Evolutionary conservation across 1,140 invertebrate species (phyloP).

Genomic region (Aphelenchoides besseyi): DNA sequence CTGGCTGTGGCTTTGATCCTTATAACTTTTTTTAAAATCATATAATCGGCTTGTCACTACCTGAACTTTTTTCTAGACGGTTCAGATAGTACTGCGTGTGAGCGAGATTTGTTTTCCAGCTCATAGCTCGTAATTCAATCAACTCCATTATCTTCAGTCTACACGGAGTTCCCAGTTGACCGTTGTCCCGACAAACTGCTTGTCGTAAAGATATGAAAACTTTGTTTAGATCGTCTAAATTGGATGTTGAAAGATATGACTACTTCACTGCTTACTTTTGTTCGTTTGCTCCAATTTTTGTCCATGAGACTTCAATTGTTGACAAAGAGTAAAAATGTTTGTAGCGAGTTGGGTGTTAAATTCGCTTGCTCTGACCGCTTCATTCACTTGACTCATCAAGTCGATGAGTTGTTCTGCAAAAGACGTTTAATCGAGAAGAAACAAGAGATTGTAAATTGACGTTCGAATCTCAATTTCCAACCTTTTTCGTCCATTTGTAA

Average conservation of each 20-base stretch:
- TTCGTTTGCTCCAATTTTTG: slow-evolving; percentile 50
- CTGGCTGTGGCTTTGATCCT: background rate
- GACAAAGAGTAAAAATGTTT: slow-evolving; percentile 49
- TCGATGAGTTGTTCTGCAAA: slow-evolving; percentile 51
- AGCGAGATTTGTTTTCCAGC: slow-evolving; percentile 54
- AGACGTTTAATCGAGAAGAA: background rate
- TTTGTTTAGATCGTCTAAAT: slow-evolving; percentile 55
- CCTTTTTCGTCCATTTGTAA: background rate
- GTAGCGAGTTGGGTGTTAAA: slow-evolving; percentile 49
- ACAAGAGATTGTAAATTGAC: background rate
- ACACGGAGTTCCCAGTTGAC: slow-evolving; percentile 57
- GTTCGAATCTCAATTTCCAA: too few species aligned
- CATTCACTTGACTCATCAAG: slow-evolving; percentile 51
- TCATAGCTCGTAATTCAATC: slow-evolving; percentile 55
- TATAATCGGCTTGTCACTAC: too few species aligned
- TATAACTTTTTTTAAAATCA: too few species aligned
- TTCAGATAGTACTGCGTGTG: slow-evolving; percentile 59
- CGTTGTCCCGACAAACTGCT: slow-evolving; percentile 55
- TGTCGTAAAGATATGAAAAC: slow-evolving; percentile 57
- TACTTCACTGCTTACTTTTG: slow-evolving; percentile 32
- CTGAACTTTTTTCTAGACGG: slow-evolving; percentile 34
- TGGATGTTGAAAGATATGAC: slow-evolving; percentile 1
- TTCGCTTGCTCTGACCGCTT: slow-evolving; percentile 43
- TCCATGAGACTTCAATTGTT: slow-evolving; percentile 46
- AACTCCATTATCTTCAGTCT: slow-evolving; percentile 58